Evolutionary conservation across 2,113 vertebrate genomes (phyloP), one percentile per base, ranked within the genome.

Genomic region (Epinephelus fuscoguttatus): DNA sequence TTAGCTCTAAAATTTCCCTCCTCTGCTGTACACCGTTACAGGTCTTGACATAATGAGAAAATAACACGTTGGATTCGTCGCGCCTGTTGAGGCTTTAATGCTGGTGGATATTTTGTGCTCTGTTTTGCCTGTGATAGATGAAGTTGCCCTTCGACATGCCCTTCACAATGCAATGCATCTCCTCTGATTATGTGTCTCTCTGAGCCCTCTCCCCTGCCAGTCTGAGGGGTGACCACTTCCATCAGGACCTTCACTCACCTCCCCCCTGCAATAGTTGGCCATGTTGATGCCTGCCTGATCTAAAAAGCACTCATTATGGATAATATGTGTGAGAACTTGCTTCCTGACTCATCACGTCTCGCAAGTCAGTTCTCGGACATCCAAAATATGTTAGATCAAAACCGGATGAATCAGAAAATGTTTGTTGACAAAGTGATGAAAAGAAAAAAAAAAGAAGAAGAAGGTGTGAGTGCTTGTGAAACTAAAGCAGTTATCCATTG

Each of bases 151-250:
- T 84, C 27, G 11, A 91, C 82, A 89, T 92, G 90, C 92, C 93
- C 88, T 95, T 94, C 88, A 94, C 95, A 96, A 96, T 96, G 95
- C 96, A 89, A 96, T 97, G 96, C 95, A 94, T 79, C 74, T 95
- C 92, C 94, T 81, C 89, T 52, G 50, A 92, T 95, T 96, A 67
- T 81, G 93, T 82, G 93, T 95, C 95, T 91, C 89, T 76, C 57
- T 12, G 82, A 81, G 89, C 77, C 86, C 80, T 84, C 88, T 73
- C 57, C 90, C 84, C 92, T 94, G 90, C 89, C 92, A 84, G 96
- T 97, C 97, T 98, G 96, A 96, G 96, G 97, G 97, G 97, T 95
- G 97, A 99, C 96, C 96, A 95, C 95, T 94, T 97, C 96, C 96
- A 70, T 96, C 95, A 96, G 96, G 96, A 96, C 94, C 93, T 78